Evolutionary conservation across 35 echinoderm and acorn worm species (phyloP), one percentile per base, ranked within the genome.

Genomic region (Antedon bifida): DNA sequence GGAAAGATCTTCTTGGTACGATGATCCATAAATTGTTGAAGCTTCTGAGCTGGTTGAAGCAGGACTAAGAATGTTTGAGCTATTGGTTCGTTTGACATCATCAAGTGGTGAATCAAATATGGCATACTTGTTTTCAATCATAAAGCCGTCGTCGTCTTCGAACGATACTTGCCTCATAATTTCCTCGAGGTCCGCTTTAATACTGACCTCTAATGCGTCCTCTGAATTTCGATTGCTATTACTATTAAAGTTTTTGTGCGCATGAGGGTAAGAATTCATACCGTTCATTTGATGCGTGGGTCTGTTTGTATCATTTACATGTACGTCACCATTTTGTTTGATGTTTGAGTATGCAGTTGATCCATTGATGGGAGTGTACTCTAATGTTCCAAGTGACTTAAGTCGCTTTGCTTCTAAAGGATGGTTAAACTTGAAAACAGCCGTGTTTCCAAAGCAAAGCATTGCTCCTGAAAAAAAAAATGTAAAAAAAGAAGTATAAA

Each of bases 361-460:
- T 64, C 51, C 51, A 64, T 64, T 64, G 51, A 64, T 64, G 7
- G 51, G 51, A 64, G 10, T 64, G 51, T 64, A 64, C 19, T 21
- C 51, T 2, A 64, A 21, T 64, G 51, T 64, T 26, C 51, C 51
- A 12, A 64, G 51, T 12, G 51, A 16, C 26, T 64, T 91, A 3
- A 91, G 42, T 44, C 86, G 78, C 36, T 87, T 97, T 32, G 94
- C 94, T 79, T 97, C 90, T 0, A 56, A 33, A 0, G 94, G 90
- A 77, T 92, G 89, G 87, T 97, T 97, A 51, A 97, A 97, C 34
- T 90, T 77, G 86, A 90, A 92, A 81, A 87, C 89, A 77, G 84
- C 87, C 17, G 94, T 90, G 32, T 92, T 92, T 0, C 94, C 94
- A 80, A 97, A 97, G 78, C 94, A 97, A 13, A 97, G 46, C 94